These are phyloP conservation scores for Diprion similis DNA, from an alignment of 1,140 invertebrate genomes.

Conservation along the genomic window DNA sequence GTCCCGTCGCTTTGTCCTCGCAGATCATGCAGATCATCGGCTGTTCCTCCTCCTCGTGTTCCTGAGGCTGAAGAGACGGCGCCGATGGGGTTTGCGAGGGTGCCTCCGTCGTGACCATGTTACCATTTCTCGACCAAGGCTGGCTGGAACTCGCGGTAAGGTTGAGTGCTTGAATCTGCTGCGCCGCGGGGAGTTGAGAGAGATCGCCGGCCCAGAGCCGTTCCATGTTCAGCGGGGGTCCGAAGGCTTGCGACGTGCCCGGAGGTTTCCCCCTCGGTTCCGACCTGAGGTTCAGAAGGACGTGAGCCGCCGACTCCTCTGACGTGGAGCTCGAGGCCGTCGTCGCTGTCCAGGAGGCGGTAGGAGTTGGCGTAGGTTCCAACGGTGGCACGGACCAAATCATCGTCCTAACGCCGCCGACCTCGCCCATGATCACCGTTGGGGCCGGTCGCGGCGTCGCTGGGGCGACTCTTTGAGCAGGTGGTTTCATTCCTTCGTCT, in stretches of 20 bases:
- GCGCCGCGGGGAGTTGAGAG: conserved; percentile 80
- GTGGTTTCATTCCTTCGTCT: conserved; percentile 65
- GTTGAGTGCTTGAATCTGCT: conserved; percentile 82
- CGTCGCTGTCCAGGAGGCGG: conserved; percentile 57
- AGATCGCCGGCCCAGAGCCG: conserved; percentile 87
- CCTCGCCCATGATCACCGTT: conserved; percentile 89
- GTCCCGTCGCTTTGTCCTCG: conserved; percentile 95
- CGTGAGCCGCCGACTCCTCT: conserved; percentile 82
- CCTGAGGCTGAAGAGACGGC: conserved; percentile 63
- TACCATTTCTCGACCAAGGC: conserved; percentile 58
- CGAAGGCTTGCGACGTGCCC: conserved; percentile 60
- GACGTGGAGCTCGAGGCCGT: conserved; percentile 61
- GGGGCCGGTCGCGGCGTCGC: conserved; percentile 76
- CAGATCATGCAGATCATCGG: conserved; percentile 98
- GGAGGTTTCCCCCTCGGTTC: conserved; percentile 63
- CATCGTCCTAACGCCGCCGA: conserved; percentile 89
- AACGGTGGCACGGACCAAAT: conserved; percentile 81
- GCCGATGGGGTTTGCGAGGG: conserved; percentile 61
- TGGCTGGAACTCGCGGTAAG: conserved; percentile 69
- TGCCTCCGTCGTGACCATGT: conserved; percentile 51
- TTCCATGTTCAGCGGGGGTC: conserved; percentile 85
- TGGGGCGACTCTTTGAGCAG: conserved; percentile 64
- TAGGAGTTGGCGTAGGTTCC: conserved; percentile 56
- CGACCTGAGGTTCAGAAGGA: conserved; percentile 82
- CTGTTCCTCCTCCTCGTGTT: conserved; percentile 87